Evolutionary conservation across 2,113 vertebrate species (phyloP), one percentile per base, ranked within the genome.

Genomic region (Osmerus mordax): DNA sequence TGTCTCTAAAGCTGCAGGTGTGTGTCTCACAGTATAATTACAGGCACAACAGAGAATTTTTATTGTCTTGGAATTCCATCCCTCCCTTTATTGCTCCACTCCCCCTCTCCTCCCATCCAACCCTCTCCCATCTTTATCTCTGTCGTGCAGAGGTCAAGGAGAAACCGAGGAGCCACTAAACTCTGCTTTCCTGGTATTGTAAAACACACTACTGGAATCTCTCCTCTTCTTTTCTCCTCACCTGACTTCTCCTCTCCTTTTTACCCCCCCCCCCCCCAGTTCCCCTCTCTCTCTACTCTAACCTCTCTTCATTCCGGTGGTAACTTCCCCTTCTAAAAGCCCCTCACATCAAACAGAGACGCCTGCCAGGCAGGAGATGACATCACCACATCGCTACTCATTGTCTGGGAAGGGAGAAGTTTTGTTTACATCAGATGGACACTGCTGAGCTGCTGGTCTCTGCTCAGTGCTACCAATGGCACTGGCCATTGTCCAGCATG

Each of bases 11-110:
- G 32, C 32, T 36, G 32, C 58, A 60, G 58, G 58, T 60, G 58
- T 60, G 19, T 60, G 58, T 23, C 8, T 59, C n/a, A 3, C 59
- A 8, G 15, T 18, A 9, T 51, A n/a, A 41, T 51, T 6, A 21
- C 29, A 21, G 29, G 28, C 68, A 13, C 28, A 58, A 14, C 21
- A 28, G 25, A 8, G 41, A 29, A 56, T 68, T n/a, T 21, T 59
- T 36, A 36, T 70, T 60, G 68, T 70, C 14, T 41, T 41, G n/a
- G 29, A 59, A 59, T 52, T 62, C 69, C 69, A 62, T 47, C 41
- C 21, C n/a, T 25, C 59, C n/a, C 11, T 56, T 56, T 18, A 56
- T 56, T 15, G 6, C 55, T 18, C 3, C 16, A 23, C 68, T 70
- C 60, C 36, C 47, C 61, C 32, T 53, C 36, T 11, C 41, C 41